Percentiles rank a stretch among this genome's conserved stretches.
Conservation (phyloP, 2,888 invertebrate species). For the Drosophila quasianomalipes region DNA sequence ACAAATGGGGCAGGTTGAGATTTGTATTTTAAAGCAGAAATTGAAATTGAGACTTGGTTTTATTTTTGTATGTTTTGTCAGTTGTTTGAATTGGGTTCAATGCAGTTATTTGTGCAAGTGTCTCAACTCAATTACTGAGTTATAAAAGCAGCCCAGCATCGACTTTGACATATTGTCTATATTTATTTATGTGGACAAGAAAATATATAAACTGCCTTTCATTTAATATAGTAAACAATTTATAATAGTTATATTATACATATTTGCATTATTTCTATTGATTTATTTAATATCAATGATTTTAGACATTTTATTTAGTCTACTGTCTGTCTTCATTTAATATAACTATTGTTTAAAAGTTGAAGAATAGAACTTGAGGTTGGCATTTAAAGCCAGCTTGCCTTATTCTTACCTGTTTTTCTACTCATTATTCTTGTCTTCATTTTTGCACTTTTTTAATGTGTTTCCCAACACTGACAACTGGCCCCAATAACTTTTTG, state of each 20-base stretch:
- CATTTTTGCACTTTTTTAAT: background rate
- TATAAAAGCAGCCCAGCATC: background rate
- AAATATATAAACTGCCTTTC: too few species aligned
- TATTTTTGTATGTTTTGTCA: constrained; percentile 3
- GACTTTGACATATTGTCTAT: background rate
- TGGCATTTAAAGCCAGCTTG: background rate
- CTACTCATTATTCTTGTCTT: background rate
- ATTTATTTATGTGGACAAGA: background rate
- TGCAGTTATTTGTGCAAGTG: constrained; percentile 3
- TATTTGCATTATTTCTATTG: too few species aligned
- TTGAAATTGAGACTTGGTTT: constrained; percentile 21
- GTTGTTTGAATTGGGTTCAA: background rate
- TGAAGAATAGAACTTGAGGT: background rate
- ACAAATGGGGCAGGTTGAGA: constrained; percentile 21
- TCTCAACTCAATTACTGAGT: background rate
- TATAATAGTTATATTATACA: background rate
- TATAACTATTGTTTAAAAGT: background rate
- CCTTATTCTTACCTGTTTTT: background rate
- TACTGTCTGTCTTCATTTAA: background rate
- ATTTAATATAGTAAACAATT: background rate
- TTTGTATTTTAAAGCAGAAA: constrained; percentile 34
- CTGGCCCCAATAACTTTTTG: constrained; percentile 12
- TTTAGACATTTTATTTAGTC: too few species aligned
- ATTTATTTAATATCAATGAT: too few species aligned
- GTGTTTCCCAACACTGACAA: background rate